phyloP scores from a whole-genome alignment of 2,797 vertebrate genomes.

The Perodicticus potto region DNA sequence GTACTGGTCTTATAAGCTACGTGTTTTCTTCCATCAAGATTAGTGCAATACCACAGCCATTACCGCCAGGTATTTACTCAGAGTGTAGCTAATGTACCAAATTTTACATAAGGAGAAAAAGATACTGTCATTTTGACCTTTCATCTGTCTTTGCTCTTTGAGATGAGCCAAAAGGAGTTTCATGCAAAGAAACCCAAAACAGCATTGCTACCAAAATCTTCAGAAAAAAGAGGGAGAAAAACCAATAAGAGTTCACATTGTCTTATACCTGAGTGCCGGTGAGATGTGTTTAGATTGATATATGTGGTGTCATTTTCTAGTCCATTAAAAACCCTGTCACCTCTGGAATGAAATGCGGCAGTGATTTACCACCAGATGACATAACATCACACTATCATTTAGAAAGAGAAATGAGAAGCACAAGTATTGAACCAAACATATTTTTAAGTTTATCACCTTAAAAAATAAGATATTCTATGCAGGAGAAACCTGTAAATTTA shows the following conservation, averaged over 20 bases:
- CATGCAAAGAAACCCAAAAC: neutral
- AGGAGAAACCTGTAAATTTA: slow-evolving; percentile 78
- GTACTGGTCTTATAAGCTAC: neutral
- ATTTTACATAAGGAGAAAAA: neutral
- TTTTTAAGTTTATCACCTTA: slow-evolving; percentile 83
- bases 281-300: slow-evolving; percentile 70
- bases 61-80: neutral
- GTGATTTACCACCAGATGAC: slow-evolving; percentile 80
- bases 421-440: slow-evolving; percentile 76
- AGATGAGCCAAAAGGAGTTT: neutral
- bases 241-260: neutral
- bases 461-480: slow-evolving; percentile 79
- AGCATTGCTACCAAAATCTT: neutral
- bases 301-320: slow-evolving; percentile 79
- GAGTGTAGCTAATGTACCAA: neutral
- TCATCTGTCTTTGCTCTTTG: neutral
- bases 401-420: slow-evolving; percentile 79
- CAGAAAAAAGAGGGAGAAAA: neutral
- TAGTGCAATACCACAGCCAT: neutral
- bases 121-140: slow-evolving; percentile 31
- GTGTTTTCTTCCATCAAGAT: neutral
- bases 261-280: slow-evolving; percentile 60
- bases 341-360: slow-evolving; percentile 71
- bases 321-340: slow-evolving; percentile 79
- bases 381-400: slow-evolving; percentile 75